Conservation (phyloP, 2,888 invertebrate genomes). For the Hofmannophila pseudospretella region DNA sequence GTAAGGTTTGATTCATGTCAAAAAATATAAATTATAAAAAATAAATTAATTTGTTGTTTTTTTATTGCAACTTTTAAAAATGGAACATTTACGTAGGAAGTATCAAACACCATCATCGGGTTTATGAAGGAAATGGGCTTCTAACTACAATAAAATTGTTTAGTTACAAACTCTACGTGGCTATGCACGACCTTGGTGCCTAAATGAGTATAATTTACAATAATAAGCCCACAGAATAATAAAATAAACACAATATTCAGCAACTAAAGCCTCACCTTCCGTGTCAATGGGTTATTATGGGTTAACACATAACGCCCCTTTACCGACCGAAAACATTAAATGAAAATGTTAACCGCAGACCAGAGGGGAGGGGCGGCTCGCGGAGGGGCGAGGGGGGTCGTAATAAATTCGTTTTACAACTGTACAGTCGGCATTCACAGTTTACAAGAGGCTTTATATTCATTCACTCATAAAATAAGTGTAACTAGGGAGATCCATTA, state of each 20-base stretch:
- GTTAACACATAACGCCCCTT: slow-evolving; percentile 52
- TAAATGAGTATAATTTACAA: slow-evolving; percentile 2
- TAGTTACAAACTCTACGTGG: too few species aligned
- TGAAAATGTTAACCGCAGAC: slow-evolving; percentile 50
- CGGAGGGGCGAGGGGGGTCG: slow-evolving; percentile 21
- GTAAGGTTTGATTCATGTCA: too few species aligned
- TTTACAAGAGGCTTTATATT: background rate
- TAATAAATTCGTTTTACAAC: slow-evolving; percentile 37
- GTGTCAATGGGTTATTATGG: slow-evolving; percentile 61
- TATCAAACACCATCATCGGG: too few species aligned
- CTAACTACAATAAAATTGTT: too few species aligned
- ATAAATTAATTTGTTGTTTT: too few species aligned
- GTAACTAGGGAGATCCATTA: too few species aligned
- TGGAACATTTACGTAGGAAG: too few species aligned
- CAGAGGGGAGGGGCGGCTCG: slow-evolving; percentile 19
- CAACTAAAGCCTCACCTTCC: slow-evolving; percentile 19
- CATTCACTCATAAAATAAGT: background rate
- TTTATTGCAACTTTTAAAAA: too few species aligned
- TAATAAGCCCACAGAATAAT: background rate
- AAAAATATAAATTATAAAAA: too few species aligned
- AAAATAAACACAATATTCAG: slow-evolving; percentile 1
- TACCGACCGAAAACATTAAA: slow-evolving; percentile 54
- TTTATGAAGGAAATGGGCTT: too few species aligned
- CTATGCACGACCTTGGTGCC: background rate
- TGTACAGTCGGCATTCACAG: background rate